These are phyloP conservation scores for Chlamydotis undulata DNA, from an alignment of 2,113 vertebrate genomes.

Conservation along the genomic window DNA sequence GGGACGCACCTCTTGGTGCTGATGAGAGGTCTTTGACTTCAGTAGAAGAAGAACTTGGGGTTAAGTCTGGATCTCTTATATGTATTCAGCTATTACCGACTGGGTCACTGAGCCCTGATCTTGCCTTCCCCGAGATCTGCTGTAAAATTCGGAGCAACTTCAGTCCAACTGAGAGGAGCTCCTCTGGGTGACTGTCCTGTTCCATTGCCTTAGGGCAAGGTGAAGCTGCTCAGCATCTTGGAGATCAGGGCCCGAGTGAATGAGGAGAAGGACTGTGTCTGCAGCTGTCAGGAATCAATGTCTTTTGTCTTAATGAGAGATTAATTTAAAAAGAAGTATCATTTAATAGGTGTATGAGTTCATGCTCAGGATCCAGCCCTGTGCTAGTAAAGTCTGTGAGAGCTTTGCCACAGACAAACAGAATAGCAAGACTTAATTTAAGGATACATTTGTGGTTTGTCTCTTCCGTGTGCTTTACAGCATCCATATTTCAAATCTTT, in stretches of 20 bases:
- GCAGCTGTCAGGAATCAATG: background rate
- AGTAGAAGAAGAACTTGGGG: background rate
- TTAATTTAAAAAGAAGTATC: background rate
- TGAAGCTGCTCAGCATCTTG: background rate
- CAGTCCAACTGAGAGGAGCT: background rate
- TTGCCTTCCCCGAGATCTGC: background rate
- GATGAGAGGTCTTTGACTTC: background rate
- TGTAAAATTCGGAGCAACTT: background rate
- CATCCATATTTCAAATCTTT: background rate
- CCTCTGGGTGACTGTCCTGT: background rate
- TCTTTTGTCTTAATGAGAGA: background rate
- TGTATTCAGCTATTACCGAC: background rate
- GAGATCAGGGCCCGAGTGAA: background rate
- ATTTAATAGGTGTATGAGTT: background rate
- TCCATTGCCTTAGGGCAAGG: background rate
- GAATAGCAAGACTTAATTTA: background rate
- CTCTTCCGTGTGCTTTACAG: background rate
- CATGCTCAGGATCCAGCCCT: background rate
- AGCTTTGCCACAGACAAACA: background rate
- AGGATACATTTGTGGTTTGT: background rate
- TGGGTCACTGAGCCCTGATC: background rate
- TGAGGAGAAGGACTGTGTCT: background rate
- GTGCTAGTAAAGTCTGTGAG: background rate
- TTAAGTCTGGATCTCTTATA: background rate
- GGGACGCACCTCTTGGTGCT: fast-evolving